Evolutionary conservation across 2,113 vertebrate species (phyloP).

Genomic region (Prunella fulvescens): DNA sequence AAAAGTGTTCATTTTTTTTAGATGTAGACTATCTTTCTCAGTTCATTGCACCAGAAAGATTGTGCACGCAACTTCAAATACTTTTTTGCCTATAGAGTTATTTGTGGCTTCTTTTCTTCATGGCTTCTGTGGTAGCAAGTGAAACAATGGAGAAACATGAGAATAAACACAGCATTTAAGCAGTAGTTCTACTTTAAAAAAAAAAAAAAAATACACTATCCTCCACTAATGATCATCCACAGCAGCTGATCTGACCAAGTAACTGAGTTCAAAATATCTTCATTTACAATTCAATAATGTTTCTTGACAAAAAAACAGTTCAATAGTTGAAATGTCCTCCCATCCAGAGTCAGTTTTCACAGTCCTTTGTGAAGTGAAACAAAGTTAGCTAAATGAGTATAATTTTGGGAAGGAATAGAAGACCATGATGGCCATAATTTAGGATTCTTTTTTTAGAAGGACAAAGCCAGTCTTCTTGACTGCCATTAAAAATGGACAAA

Average conservation of each 20-base stretch:
- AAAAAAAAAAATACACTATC: not conserved
- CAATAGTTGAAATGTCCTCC: not conserved
- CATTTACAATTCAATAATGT: not conserved
- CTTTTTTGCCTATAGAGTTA: not conserved
- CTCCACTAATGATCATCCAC: not conserved
- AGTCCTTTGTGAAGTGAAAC: not conserved
- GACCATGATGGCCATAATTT: not conserved
- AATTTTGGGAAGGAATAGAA: not conserved
- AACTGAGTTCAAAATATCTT: not conserved
- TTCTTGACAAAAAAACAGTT: not conserved
- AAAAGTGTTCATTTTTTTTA: not conserved
- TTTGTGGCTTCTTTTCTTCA: not conserved
- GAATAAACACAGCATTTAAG: not conserved
- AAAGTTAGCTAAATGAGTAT: not conserved
- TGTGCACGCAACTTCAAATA: not conserved
- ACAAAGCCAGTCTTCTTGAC: not conserved
- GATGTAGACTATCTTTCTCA: not conserved
- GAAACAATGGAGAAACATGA: not conserved
- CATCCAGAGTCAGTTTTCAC: not conserved
- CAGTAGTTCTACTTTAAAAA: not conserved
- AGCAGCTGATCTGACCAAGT: not conserved
- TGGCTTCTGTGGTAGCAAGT: not conserved
- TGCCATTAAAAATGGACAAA: not conserved
- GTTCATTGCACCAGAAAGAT: not conserved
- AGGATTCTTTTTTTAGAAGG: not conserved